phyloP scores from a whole-genome alignment of 2,797 vertebrate species.

The Pitangus sulphuratus region DNA sequence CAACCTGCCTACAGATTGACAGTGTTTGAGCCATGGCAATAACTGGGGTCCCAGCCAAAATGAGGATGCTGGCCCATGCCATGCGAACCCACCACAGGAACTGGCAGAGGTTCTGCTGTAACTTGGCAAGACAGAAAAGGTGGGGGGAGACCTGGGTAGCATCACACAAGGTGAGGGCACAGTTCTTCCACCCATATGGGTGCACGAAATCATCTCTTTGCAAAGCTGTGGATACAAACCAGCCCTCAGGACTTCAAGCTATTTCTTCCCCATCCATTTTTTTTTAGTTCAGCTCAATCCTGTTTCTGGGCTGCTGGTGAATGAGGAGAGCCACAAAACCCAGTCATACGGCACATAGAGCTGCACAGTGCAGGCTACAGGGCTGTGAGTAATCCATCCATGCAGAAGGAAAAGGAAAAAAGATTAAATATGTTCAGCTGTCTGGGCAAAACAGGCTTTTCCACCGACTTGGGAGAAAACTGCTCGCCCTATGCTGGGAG shows the following conservation, averaged over 20 bases:
- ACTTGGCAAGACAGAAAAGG: background rate
- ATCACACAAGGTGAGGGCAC: background rate
- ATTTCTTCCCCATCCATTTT: background rate
- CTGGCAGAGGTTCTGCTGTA: background rate
- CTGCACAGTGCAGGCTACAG: background rate
- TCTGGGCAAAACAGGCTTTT: background rate
- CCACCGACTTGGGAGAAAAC: background rate
- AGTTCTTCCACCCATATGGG: accelerated
- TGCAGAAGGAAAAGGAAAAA: background rate
- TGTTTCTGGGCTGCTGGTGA: background rate
- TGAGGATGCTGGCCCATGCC: background rate
- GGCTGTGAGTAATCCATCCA: background rate
- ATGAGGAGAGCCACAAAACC: background rate
- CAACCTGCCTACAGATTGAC: background rate
- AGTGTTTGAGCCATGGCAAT: background rate
- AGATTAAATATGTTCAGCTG: background rate
- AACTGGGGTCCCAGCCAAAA: background rate
- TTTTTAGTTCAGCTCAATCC: background rate
- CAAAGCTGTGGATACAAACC: background rate
- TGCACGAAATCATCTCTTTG: background rate
- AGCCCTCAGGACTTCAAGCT: background rate
- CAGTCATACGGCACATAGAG: accelerated
- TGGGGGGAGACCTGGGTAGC: background rate
- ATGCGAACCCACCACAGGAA: background rate
- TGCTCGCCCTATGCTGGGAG: background rate